Percentiles rank a stretch among this genome's conserved stretches.
phyloP scores from a whole-genome alignment of 2,797 vertebrate genomes.

The Triplophysa bombifrons region DNA sequence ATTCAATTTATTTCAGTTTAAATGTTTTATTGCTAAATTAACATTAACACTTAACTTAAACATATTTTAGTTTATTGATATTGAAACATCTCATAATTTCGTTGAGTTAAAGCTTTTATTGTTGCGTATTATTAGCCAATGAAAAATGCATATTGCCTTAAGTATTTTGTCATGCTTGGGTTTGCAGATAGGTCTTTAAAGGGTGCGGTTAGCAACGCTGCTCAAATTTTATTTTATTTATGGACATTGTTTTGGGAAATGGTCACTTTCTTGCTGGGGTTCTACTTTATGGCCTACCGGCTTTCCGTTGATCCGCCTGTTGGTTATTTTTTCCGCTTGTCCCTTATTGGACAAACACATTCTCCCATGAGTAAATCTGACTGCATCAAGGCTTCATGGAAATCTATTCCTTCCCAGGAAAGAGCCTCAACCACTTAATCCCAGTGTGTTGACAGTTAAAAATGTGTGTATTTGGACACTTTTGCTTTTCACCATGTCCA shows the following conservation, averaged over 20 bases:
- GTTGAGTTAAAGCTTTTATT: too few relatives aligned
- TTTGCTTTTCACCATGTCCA: conserved; percentile 39
- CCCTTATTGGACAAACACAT: background rate
- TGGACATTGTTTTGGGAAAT: background rate
- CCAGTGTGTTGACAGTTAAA: background rate
- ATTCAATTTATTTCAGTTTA: too few relatives aligned
- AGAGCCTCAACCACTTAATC: conserved; percentile 10
- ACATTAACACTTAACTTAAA: too few relatives aligned
- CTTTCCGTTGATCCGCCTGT: background rate
- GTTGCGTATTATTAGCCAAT: too few relatives aligned
- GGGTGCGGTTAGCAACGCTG: too few relatives aligned
- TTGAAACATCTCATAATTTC: too few relatives aligned
- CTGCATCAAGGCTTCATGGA: background rate
- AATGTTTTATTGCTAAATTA: too few relatives aligned
- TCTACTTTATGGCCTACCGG: background rate
- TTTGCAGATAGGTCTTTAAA: too few relatives aligned
- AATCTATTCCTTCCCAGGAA: background rate
- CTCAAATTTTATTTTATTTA: background rate
- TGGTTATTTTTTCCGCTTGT: background rate
- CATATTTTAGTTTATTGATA: too few relatives aligned
- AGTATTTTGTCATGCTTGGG: too few relatives aligned
- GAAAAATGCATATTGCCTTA: too few relatives aligned
- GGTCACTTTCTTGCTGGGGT: background rate
- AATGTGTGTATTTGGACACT: background rate
- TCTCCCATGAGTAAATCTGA: background rate